A percentile compares a stretch with the other conserved stretches of the same genome.
These are phyloP conservation scores for Tineola bisselliella DNA, from an alignment of 2,888 invertebrate genomes.

Conservation along the genomic window DNA sequence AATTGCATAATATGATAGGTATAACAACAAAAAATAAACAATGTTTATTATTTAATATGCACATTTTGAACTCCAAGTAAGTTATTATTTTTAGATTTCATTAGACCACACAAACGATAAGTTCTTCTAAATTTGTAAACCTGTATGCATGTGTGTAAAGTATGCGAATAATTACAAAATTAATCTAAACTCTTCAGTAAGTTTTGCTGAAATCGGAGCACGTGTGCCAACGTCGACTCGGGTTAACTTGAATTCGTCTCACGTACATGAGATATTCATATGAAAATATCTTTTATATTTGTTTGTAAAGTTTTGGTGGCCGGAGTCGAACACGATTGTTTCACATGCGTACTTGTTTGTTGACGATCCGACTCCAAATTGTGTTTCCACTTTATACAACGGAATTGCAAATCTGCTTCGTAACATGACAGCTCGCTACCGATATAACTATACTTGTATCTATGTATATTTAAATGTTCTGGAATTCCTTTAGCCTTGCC, in stretches of 20 bases:
- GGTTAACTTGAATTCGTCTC: neutral
- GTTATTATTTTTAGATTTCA: too few relatives aligned
- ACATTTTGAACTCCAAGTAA: too few relatives aligned
- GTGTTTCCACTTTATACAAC: conserved; percentile 15
- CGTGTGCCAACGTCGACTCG: neutral
- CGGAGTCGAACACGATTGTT: conserved; percentile 15
- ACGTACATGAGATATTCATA: conserved; percentile 6
- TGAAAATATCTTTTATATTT: conserved; percentile 10
- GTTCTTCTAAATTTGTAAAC: neutral
- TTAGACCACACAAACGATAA: neutral
- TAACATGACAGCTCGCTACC: conserved; percentile 21
- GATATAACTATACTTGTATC: neutral
- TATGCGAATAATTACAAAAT: conserved; percentile 1
- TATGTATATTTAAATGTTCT: neutral
- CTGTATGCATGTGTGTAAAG: neutral
- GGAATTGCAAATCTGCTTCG: conserved; percentile 23
- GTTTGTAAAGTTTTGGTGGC: conserved; percentile 11
- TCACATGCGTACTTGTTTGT: conserved; percentile 16
- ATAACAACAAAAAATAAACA: too few relatives aligned
- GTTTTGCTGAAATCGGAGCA: neutral
- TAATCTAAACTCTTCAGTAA: neutral
- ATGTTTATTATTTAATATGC: too few relatives aligned
- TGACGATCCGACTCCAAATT: conserved; percentile 20
- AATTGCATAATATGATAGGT: too few relatives aligned
- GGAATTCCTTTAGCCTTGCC: neutral